A percentile compares a stretch with the other conserved stretches of the same genome.
Evolutionary conservation across 2,888 invertebrate species (phyloP).

Genomic region (Brachypalpus laphriformis): DNA sequence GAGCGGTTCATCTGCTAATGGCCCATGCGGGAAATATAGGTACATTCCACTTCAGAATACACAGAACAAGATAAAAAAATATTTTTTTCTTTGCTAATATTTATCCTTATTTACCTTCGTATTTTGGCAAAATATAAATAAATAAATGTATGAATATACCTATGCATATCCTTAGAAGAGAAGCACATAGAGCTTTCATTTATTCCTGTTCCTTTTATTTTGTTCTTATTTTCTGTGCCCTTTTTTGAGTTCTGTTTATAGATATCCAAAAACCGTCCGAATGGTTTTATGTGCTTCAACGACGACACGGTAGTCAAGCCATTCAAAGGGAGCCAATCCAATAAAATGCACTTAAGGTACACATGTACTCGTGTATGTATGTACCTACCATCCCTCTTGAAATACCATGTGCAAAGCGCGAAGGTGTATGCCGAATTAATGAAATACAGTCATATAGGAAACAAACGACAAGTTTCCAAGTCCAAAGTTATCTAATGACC

Average conservation of each 20-base stretch:
- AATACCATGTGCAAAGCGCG: not conserved
- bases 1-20: slow-evolving; percentile 14
- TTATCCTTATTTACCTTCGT: not conserved
- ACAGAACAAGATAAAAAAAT: not conserved
- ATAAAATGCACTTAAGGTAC: not conserved
- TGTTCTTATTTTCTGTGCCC: not conserved
- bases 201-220: not conserved
- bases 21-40: not conserved
- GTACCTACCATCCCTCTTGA: not conserved
- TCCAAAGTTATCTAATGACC: not conserved
- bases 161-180: not conserved
- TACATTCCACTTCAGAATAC: not conserved
- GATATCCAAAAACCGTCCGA: not conserved
- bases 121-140: slow-evolving; percentile 1
- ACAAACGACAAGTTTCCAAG: too few species aligned
- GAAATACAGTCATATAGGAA: too few species aligned
- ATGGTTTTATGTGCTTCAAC: not conserved
- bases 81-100: not conserved
- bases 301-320: not conserved
- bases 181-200: not conserved
- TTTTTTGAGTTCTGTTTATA: not conserved
- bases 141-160: not conserved
- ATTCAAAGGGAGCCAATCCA: not conserved
- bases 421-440: too few species aligned
- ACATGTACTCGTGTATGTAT: too few species aligned